Percentiles rank a stretch among this genome's conserved stretches.
phyloP scores from a whole-genome alignment of 2,888 invertebrate species.

The Patella pellucida region DNA sequence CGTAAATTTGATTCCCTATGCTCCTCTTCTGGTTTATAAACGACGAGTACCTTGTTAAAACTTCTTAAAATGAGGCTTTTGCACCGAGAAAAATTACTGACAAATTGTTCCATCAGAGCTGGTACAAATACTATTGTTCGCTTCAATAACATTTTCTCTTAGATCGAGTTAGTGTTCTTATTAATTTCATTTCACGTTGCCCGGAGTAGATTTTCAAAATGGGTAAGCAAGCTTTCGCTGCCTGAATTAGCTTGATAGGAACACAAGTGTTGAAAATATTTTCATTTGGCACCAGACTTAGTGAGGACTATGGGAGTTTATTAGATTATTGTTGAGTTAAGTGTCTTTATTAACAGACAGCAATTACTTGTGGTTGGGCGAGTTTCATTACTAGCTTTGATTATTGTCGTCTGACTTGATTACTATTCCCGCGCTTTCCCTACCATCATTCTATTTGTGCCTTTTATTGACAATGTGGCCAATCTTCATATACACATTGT shows the following conservation, averaged over 20 bases:
- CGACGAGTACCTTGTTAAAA: slow-evolving; percentile 3
- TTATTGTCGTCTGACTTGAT: slow-evolving; percentile 7
- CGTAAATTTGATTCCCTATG: slow-evolving; percentile 7
- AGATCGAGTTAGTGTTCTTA: slow-evolving; percentile 22
- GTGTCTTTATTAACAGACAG: slow-evolving; percentile 31
- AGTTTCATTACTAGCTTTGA: slow-evolving; percentile 5
- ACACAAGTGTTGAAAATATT: slow-evolving; percentile 27
- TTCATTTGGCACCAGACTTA: slow-evolving; percentile 25
- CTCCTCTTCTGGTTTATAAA: background rate
- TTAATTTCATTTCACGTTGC: slow-evolving; percentile 23
- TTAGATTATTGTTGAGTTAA: slow-evolving; percentile 28
- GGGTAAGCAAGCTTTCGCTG: slow-evolving; percentile 19
- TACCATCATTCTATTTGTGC: background rate
- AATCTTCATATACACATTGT: background rate
- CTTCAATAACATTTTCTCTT: slow-evolving; percentile 28
- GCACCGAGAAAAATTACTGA: background rate
- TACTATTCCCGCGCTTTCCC: background rate
- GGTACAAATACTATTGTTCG: slow-evolving; percentile 30
- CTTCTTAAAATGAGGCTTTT: background rate
- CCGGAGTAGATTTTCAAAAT: slow-evolving; percentile 16
- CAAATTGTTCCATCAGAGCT: slow-evolving; percentile 12
- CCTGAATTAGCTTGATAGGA: slow-evolving; percentile 25
- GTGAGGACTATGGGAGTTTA: slow-evolving; percentile 20
- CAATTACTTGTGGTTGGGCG: slow-evolving; percentile 20
- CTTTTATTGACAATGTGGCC: background rate